Conservation (phyloP, 2,113 vertebrate species). For the Leptobrachium leishanense region DNA sequence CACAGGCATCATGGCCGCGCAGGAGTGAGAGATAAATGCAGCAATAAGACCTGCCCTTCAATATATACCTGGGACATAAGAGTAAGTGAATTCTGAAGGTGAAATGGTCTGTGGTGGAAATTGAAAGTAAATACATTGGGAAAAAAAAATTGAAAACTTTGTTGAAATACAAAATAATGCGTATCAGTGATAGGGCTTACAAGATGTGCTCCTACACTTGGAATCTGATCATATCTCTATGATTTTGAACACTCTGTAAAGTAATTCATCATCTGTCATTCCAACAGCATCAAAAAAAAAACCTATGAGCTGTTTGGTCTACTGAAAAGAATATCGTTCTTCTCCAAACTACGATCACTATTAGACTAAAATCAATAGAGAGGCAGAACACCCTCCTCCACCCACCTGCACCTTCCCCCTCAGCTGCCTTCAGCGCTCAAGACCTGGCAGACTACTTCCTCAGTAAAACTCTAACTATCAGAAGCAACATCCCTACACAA, state of each 20-base stretch:
- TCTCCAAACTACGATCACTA: background rate
- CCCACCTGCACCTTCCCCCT: too few relatives aligned
- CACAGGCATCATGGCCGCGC: slow-evolving; percentile 50
- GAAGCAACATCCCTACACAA: too few relatives aligned
- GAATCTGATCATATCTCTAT: slow-evolving; percentile 35
- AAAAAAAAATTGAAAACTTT: slow-evolving; percentile 51
- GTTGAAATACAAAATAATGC: slow-evolving; percentile 50
- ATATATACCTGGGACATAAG: slow-evolving; percentile 44
- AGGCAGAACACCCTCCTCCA: too few relatives aligned
- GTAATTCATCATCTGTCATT: slow-evolving; percentile 8
- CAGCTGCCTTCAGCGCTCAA: too few relatives aligned
- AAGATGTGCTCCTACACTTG: slow-evolving; percentile 15
- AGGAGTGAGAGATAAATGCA: slow-evolving; percentile 54
- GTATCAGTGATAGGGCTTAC: background rate
- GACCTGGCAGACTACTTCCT: too few relatives aligned
- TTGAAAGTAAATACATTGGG: slow-evolving; percentile 59
- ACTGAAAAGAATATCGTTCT: slow-evolving; percentile 16
- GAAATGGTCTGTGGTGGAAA: slow-evolving; percentile 59
- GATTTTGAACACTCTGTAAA: slow-evolving; percentile 29
- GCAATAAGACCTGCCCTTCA: slow-evolving; percentile 41
- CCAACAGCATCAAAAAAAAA: slow-evolving; percentile 11
- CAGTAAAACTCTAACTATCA: too few relatives aligned
- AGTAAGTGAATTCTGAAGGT: slow-evolving; percentile 59
- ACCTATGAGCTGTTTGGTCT: background rate
- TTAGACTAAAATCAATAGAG: background rate